Evolutionary conservation across 2,113 vertebrate genomes (phyloP), one percentile per base, ranked within the genome.

Genomic region (Catharus fuscescens): DNA sequence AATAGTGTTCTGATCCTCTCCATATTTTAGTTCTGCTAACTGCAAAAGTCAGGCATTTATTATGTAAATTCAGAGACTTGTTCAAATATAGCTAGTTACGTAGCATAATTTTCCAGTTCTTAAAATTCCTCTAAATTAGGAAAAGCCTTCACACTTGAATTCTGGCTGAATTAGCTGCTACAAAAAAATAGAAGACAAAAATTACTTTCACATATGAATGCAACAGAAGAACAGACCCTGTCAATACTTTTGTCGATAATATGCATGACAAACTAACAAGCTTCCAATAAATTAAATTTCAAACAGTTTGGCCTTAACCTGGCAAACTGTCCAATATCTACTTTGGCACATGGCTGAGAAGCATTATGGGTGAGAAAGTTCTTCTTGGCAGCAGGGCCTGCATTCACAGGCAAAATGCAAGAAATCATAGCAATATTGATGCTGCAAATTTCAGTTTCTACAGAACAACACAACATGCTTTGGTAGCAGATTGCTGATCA

Each of bases 31-130:
- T 92, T 97, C 80, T 92, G 80, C 83, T 88, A 93, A 92, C 86
- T 89, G 83, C 80, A 93, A 53, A 89, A 87, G 64, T 87, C 74
- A 86, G 45, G 78, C 89, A 72, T 87, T 95, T 92, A 81, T 94
- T 96, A 95, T 82, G 84, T 72, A 95, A 95, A 96, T 95, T 91
- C 66, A 91, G 65, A 91, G 53, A 60, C 17, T 2, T 31, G 28
- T 92, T 92, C 87, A 89, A 86, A 87, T 72, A 64, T 34, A 93
- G 62, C 61, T 79, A 80, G 48, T 50, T 89, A 89, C 1, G 32
- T 79, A 76, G 52, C 74, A 81, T 89, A 93, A 95, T 92, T 92
- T 85, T 85, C 88, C 81, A 95, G 70, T 85, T 94, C 93, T 92
- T 93, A 91, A 92, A 91, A 91, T 70, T 90, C 67, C 59, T 86